Base-by-base conservation (phyloP, 2,113 vertebrate species). In the Narcine bancroftii region DNA sequence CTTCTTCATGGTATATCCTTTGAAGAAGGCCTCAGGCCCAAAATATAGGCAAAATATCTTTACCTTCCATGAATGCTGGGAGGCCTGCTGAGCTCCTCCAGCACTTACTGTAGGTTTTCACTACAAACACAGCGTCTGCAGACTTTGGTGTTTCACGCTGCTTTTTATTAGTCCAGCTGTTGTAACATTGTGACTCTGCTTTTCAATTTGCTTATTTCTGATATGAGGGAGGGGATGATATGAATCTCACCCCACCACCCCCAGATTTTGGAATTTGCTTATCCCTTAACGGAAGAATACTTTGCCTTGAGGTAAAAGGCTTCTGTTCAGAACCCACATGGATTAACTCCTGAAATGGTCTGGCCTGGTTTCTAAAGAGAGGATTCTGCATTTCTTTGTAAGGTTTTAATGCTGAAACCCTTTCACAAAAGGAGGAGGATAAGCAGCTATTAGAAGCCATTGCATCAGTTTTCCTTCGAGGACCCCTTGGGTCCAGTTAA, bases 401-500 rank as follows among this genome's bases (percentile, higher is more conserved):
- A 69, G 65, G 36, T 91, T 47, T 69, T 66, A 91, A 91, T 91
- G 89, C 89, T 69, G 63, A 91, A 91, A 69, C 89, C 65, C 89
- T 42, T 71, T 69, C 89, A 91, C 89, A 91, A 91, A 91, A 69
- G 89, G 60, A 91, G 89, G 65, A 36, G 89, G 89, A 69, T 91
- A 91, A 91, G 89, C 89, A 91, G 63, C 89, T 66, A 91, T 91
- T 91, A 91, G 89, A 91, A 91, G 71, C 89, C 89, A 91, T 91
- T 91, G 89, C 89, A 91, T 91, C 89, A 91, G 89, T 91, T 91
- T 91, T 91, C 65, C 89, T 91, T 66, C 47, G 45, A 91, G 89
- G 89, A 91, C 89, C 65, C 65, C 47, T 91, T 69, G 89, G 89
- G 63, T 69, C 89, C 89, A 91, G 89, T 91, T 91, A 91, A 91